Evolutionary conservation across 2,113 vertebrate species (phyloP).

Genomic region (Antechinus stuartii): DNA sequence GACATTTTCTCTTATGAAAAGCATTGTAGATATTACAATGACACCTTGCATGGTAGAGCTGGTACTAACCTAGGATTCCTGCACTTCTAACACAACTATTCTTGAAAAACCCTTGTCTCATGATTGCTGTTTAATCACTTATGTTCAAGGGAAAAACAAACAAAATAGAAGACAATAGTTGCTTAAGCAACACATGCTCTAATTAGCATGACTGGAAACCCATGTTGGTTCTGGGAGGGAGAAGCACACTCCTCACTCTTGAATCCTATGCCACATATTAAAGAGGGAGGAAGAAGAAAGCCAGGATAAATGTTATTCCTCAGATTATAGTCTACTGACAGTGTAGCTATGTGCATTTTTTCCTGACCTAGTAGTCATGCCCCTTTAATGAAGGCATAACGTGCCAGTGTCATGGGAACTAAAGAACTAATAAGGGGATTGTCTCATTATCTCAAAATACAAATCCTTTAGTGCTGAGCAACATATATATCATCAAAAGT

Average conservation of each 20-base stretch:
- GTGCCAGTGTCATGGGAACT: not conserved
- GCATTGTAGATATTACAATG: not conserved
- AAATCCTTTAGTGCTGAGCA: not conserved
- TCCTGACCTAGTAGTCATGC: not conserved
- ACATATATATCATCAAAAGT: not conserved
- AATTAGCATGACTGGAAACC: not conserved
- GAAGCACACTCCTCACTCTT: not conserved
- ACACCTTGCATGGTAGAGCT: not conserved
- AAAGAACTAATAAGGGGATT: not conserved
- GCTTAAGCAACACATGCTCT: not conserved
- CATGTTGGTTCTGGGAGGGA: not conserved
- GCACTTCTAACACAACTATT: not conserved
- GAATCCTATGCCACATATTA: not conserved
- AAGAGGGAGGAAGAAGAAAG: not conserved
- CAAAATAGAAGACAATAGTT: not conserved
- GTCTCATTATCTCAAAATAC: not conserved
- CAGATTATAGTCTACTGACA: not conserved
- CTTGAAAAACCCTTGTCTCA: not conserved
- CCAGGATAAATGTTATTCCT: not conserved
- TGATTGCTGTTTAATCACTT: not conserved
- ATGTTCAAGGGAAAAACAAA: not conserved
- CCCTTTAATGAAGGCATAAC: not conserved
- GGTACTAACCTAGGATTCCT: not conserved
- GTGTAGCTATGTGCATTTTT: not conserved
- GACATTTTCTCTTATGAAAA: not conserved